Percentiles rank a stretch among this genome's conserved stretches.
Conservation (phyloP, 1,140 invertebrate genomes). For the Augochlora pura region DNA sequence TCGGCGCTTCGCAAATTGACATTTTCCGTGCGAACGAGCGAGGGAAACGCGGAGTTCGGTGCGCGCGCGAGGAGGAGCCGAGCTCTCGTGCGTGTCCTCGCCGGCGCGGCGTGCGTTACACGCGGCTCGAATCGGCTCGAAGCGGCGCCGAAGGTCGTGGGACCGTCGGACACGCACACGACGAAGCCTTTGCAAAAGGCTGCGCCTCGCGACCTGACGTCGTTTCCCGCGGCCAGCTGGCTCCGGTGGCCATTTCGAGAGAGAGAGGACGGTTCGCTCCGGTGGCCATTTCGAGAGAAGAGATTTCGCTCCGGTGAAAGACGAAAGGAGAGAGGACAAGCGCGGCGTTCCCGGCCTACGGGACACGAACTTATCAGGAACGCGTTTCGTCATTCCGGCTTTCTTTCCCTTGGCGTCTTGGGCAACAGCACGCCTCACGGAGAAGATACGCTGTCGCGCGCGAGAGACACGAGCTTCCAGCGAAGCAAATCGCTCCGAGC, state of each 20-base stretch:
- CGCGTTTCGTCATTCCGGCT: constrained; percentile 46
- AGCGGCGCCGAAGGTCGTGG: constrained; percentile 41
- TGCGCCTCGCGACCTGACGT: constrained; percentile 42
- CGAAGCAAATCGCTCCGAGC: too few relatives aligned
- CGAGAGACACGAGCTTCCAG: too few relatives aligned
- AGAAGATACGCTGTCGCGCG: too few relatives aligned
- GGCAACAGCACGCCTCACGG: constrained; percentile 20
- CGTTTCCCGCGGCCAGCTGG: constrained; percentile 17
- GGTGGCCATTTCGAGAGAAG: constrained; percentile 8
- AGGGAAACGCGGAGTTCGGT: too few relatives aligned
- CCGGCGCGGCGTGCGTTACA: too few relatives aligned
- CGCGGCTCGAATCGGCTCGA: too few relatives aligned
- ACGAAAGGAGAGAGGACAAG: neutral
- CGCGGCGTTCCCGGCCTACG: neutral
- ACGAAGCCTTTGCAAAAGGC: constrained; percentile 28
- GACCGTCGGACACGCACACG: constrained; percentile 14
- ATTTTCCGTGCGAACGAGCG: constrained; percentile 24
- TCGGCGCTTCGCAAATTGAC: constrained; percentile 30
- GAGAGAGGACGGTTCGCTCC: constrained; percentile 20
- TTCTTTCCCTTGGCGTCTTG: constrained; percentile 17
- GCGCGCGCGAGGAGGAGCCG: too few relatives aligned
- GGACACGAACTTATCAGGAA: constrained; percentile 33
- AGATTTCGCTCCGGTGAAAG: constrained; percentile 18
- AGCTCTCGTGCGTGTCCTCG: too few relatives aligned
- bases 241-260: neutral